Base-by-base conservation (phyloP, 2,797 vertebrate species). In the Acrossocheilus wenchowensis region DNA sequence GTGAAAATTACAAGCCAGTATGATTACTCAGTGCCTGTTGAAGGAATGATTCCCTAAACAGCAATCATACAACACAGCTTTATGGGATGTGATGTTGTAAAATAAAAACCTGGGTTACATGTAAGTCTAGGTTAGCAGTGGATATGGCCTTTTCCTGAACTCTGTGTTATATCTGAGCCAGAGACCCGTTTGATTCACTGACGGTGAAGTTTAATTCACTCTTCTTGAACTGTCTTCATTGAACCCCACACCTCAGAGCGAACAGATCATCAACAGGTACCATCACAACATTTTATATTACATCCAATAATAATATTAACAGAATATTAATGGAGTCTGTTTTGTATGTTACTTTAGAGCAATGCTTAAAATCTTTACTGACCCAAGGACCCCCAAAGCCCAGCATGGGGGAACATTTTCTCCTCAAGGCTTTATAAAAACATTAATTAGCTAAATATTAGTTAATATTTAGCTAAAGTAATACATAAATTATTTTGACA, bases 51-150 rank as follows among this genome's bases (percentile, higher is more conserved):
- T 60, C 39, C 26, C 21, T 43, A 43, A 66, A 50, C 23, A 26
- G 50, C 41, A 54, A 60, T 85, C 30, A 52, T 68, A 52, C 75
- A 87, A 80, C 41, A 43, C 50, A 36, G 36, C 66, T 71, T 60
- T 60, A 45, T 34, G 26, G 7, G 41, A 26, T 73, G 17, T 72
- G 48, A 57, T 52, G 26, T 57, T 39, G 48, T 69, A 54, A 68
- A 84, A 57, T 52, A 54, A 69, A 84, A 43, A 15, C 60, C 8
- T 62, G 21, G 43, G 43, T 82, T 72, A 57, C 6, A 72, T 6
- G 4, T 3, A 39, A 71, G 19, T 10, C 68, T 71, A 45, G 0
- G 64, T 14, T 9, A 50, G 2, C 2, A 39, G 81, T 19, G 50
- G 34, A 73, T 26, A 73, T 30, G 15, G 68, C 17, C 66, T 54